Percentiles rank a stretch among this genome's conserved stretches.
These are phyloP conservation scores for Drosophila virilis DNA, from an alignment of 1,140 invertebrate species.

Conservation along the genomic window DNA sequence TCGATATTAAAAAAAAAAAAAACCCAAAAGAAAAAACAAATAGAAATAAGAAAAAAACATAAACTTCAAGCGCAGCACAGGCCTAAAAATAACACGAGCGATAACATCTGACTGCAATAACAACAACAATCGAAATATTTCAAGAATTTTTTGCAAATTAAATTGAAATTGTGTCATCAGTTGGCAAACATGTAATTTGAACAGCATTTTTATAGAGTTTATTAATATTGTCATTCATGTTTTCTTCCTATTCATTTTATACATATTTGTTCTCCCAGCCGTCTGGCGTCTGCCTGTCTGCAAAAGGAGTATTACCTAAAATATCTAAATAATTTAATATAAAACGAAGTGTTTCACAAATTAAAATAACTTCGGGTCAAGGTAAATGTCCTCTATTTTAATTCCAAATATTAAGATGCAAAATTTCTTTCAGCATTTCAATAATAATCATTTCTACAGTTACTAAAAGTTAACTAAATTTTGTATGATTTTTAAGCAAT, in stretches of 20 bases:
- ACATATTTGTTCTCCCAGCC: too few relatives aligned
- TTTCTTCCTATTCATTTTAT: too few relatives aligned
- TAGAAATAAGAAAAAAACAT: constrained; percentile 8
- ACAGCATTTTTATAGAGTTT: background rate
- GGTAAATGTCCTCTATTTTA: too few relatives aligned
- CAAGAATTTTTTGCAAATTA: constrained; percentile 20
- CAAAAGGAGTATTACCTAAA: too few relatives aligned
- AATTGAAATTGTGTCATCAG: constrained; percentile 31
- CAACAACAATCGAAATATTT: constrained; percentile 2
- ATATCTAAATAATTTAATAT: too few relatives aligned
- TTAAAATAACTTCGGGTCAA: background rate
- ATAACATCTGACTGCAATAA: constrained; percentile 38
- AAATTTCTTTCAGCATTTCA: too few relatives aligned
- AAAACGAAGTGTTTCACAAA: too few relatives aligned
- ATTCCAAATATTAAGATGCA: too few relatives aligned
- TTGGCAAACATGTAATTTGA: background rate
- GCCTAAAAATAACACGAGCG: constrained; percentile 36
- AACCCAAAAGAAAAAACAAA: background rate
- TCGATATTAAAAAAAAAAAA: constrained; percentile 27
- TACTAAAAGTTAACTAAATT: too few relatives aligned
- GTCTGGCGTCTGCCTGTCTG: too few relatives aligned
- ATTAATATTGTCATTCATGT: too few relatives aligned
- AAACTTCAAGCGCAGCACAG: constrained; percentile 45
- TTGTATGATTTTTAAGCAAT: background rate
- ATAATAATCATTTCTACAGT: too few relatives aligned